phyloP scores from a whole-genome alignment of 2,888 invertebrate genomes.

The Aromia moschata region DNA sequence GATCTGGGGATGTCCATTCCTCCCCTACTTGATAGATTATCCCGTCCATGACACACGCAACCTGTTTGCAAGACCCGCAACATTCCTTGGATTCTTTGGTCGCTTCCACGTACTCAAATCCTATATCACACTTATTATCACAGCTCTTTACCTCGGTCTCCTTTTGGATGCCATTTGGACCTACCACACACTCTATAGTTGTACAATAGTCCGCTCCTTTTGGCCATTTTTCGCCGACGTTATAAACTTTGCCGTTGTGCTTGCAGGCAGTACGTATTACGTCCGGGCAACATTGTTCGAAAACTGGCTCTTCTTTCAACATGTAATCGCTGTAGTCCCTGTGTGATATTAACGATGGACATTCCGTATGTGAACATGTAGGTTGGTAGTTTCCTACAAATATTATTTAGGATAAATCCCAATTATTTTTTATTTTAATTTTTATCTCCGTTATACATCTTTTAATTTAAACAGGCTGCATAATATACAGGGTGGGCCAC shows the following conservation, averaged over 20 bases:
- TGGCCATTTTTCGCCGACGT: constrained; percentile 71
- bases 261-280: constrained; percentile 70
- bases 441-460: too few relatives aligned
- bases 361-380: constrained; percentile 66
- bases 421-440: too few relatives aligned
- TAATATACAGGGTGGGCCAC: too few relatives aligned
- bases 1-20: constrained; percentile 70
- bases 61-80: constrained; percentile 72
- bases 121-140: constrained; percentile 64
- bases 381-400: constrained; percentile 52
- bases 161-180: constrained; percentile 62
- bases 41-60: constrained; percentile 67
- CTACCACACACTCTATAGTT: constrained; percentile 65
- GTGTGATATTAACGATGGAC: constrained; percentile 62
- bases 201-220: constrained; percentile 66
- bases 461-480: too few relatives aligned
- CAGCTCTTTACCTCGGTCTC: constrained; percentile 68
- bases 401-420: too few relatives aligned
- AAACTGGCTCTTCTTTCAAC: constrained; percentile 65
- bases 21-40: constrained; percentile 64
- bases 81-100: constrained; percentile 62
- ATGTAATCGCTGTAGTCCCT: constrained; percentile 67
- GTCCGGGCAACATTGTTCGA: constrained; percentile 73
- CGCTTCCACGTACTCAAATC: constrained; percentile 61
- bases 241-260: constrained; percentile 56